Evolutionary conservation across 2,113 vertebrate genomes (phyloP), one percentile per base, ranked within the genome.

Genomic region (Pampusana beccarii): DNA sequence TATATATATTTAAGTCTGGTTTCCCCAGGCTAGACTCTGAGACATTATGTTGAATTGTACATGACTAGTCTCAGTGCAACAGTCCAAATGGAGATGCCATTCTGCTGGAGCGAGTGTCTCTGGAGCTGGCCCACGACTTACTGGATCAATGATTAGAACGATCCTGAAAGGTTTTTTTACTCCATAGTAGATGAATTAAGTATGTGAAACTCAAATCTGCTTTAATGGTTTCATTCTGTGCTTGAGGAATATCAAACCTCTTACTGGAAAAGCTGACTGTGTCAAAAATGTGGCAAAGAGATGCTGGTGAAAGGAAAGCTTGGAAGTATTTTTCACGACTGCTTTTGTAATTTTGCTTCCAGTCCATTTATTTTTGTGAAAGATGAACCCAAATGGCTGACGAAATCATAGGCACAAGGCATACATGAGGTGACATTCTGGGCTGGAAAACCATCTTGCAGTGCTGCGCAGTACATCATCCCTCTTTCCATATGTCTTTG

Each of bases 401-500:
- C 67, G 91, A 64, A 92, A 71, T 80, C 69, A 74, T 42, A 67
- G 54, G 64, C 87, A 93, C 29, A 60, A 82, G 56, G 54, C 64
- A 56, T 64, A 70, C 79, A 64, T 85, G 90, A 89, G 86, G 80
- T 94, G 94, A 80, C 79, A 88, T 96, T 96, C 88, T 83, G 83
- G 73, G 73, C 83, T 95, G 73, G 91, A 96, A 94, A 91, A 69
- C 78, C 58, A 80, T 82, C 91, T 77, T 17, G 4, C 71, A 31
- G 36, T 74, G 80, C 86, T 90, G 86, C 82, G 67, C 54, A 91
- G 79, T 92, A 66, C 81, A 91, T 90, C 95, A 88, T 88, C 94
- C 93, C 51, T 96, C 94, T 92, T 95, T 72, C 97, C 96, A 97
- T 97, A 97, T 97, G 96, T 92, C 94, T 93, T 95, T 95, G 91